Conservation (phyloP, 1,140 invertebrate genomes). For the Spodoptera litura region DNA sequence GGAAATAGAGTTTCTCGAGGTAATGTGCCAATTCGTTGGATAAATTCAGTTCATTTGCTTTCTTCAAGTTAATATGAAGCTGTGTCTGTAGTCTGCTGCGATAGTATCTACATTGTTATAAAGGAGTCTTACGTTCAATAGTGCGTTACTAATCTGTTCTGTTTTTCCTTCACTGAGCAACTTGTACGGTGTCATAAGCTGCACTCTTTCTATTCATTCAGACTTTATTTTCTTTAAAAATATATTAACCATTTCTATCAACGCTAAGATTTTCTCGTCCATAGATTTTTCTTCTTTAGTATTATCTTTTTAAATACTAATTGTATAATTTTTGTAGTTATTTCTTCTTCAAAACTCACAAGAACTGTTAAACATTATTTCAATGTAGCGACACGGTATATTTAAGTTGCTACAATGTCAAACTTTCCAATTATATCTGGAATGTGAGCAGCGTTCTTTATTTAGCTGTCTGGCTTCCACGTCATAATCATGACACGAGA, state of each 20-base stretch:
- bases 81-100: not conserved
- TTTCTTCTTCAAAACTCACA: not conserved
- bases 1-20: not conserved
- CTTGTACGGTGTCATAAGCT: slow-evolving; percentile 40
- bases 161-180: slow-evolving; percentile 32
- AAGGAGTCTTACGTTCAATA: slow-evolving; percentile 20
- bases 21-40: not conserved
- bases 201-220: slow-evolving; percentile 13
- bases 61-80: not conserved
- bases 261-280: not conserved
- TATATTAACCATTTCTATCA: not conserved
- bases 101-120: not conserved
- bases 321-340: no score
- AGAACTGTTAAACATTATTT: not conserved
- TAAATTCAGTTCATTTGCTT: not conserved
- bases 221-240: not conserved
- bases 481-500: slow-evolving; percentile 48
- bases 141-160: slow-evolving; percentile 30
- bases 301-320: no score
- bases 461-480: slow-evolving; percentile 41
- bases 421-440: slow-evolving; percentile 25
- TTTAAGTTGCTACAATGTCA: not conserved
- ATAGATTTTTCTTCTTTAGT: no score
- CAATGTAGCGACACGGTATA: not conserved
- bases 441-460: slow-evolving; percentile 30